phyloP scores from a whole-genome alignment of 2,113 vertebrate genomes.

The Lepisosteus oculatus region DNA sequence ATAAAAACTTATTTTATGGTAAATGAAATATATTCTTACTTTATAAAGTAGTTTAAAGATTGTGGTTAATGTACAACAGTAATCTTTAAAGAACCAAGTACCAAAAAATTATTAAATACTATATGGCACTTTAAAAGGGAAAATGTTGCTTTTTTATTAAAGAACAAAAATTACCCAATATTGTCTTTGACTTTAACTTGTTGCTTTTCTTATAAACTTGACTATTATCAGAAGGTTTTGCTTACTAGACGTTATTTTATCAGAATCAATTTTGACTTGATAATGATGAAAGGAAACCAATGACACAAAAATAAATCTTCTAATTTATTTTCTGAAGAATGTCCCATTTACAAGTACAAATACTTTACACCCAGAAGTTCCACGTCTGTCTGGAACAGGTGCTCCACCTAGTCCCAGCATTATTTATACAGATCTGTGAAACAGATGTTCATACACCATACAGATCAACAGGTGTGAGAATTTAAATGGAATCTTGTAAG shows the following conservation, averaged over 20 bases:
- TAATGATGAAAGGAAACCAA: not conserved
- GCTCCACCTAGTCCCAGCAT: not conserved
- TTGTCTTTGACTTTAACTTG: too few species aligned
- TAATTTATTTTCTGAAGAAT: slow-evolving; percentile 1
- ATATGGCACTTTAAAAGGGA: too few species aligned
- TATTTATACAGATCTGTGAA: not conserved
- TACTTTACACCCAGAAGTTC: not conserved
- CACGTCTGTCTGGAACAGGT: slow-evolving; percentile 8
- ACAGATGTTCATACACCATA: slow-evolving; percentile 24
- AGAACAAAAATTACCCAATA: too few species aligned
- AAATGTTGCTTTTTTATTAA: too few species aligned
- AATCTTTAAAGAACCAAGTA: too few species aligned
- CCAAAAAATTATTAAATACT: too few species aligned
- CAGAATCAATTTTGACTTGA: not conserved
- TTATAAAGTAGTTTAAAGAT: too few species aligned
- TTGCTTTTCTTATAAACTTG: not conserved
- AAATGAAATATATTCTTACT: too few species aligned
- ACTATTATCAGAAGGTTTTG: not conserved
- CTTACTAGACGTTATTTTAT: not conserved
- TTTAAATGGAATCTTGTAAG: too few species aligned
- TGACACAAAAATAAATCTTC: not conserved
- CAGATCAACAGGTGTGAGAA: too few species aligned
- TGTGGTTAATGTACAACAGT: too few species aligned
- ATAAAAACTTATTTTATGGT: too few species aligned
- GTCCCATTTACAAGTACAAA: not conserved